Base-by-base conservation (phyloP, 2,113 vertebrate species). In the Hippocampus mohnikei region DNA sequence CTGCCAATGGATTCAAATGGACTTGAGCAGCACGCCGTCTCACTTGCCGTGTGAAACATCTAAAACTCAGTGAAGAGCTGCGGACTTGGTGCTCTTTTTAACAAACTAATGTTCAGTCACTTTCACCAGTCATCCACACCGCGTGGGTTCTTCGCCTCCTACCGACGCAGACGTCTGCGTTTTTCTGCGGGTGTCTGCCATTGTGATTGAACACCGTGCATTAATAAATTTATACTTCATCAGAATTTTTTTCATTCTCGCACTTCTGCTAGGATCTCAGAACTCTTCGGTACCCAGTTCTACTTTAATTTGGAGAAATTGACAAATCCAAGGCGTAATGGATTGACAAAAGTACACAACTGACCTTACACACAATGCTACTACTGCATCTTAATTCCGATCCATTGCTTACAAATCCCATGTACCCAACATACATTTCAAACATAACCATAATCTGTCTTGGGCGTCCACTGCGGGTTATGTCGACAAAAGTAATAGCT, bases 1-100 rank as follows among this genome's bases (percentile, higher is more conserved):
- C 69, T 63, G 71, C 74, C 66, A 63, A 58, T 76, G 81, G 63
- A 80, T 88, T 87, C 78, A 83, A 84, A 84, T 73, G 29, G 80
- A 76, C 74, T 74, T 67, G 53, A 65, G 75, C 71, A 40, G 50
- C 55, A 60, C 67, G 81, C 76, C 73, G 69, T 71, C 79, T 71
- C 58, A 77, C 68, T 86, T 82, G 33, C 72, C 27, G 65, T 79
- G 68, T 76, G 70, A 83, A 81, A 67, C 66, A 60, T 80, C 58
- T 42, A 40, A 63, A 63, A 68, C 12, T 73, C 37, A 44, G 2
- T 41, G 50, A 80, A 59, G 69, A 50, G 41, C 52, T 62, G 44
- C 37, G 66, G 69, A 78, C 77, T 74, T 21, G 78, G 53, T 76
- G 52, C 66, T 72, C 21, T 72, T n/a, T 66, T 60, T 46, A 13